Base-by-base conservation (phyloP, 2,113 vertebrate genomes). In the Haemorhous mexicanus region DNA sequence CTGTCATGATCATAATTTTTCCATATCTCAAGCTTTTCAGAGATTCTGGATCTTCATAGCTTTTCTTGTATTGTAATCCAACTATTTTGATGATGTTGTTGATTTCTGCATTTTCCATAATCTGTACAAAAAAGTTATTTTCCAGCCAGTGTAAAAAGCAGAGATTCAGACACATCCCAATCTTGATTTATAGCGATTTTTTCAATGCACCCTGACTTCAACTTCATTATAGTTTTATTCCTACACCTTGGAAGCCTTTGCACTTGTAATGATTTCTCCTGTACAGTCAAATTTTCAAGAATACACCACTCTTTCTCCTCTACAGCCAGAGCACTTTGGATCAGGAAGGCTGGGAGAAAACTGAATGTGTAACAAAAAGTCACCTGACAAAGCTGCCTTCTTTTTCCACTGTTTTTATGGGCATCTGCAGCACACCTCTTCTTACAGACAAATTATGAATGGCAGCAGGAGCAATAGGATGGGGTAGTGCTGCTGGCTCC, bases 41-140 rank as follows among this genome's bases (percentile, higher is more conserved):
- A 37, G 99, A 99, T 92, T 99, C 99, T 41, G 99, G 97, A 95
- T 99, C 99, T 9, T 99, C 99, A n/a, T 99, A 99, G 95, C 99
- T 99, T 97, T 99, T 99, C 96, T 99, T 99, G 95, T 99, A 99
- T 11, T 99, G 99, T 11, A 99, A 98, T 63, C 99, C 99, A 68
- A 99, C 99, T 64, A 99, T 99, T 98, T 99, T 99, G 94, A 99
- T 99, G 93, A 99, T 99, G 97, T 99, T 99, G 97, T 99, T 99
- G 94, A 99, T 99, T 97, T 99, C 99, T 47, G 99, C 99, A 66
- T 99, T 99, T 97, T 99, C 99, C 99, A 99, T 99, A 59, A 99
- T 99, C 99, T 99, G 95, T 52, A 58, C 19, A 61, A 68, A 67
- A 61, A 83, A 52, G 20, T 76, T 46, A 30, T 33, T 20, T 46